phyloP scores from a whole-genome alignment of 2,113 vertebrate species.

The Bagarius yarrelli region DNA sequence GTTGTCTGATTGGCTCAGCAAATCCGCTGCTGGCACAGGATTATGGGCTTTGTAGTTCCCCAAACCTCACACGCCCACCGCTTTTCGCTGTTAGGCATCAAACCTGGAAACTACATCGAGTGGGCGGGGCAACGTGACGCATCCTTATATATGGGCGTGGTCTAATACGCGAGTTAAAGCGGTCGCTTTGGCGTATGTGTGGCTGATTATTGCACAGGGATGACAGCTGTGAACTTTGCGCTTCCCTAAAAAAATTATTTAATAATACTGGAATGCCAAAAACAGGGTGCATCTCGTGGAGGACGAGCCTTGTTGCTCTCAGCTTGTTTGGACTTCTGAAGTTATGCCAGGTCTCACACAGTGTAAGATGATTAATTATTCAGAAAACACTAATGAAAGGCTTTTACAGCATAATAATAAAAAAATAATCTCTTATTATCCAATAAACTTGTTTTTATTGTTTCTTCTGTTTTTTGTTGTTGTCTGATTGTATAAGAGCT shows the following conservation, averaged over 20 bases:
- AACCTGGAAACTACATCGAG: neutral
- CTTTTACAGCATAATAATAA: neutral
- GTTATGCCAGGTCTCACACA: constrained; percentile 59
- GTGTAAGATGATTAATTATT: neutral
- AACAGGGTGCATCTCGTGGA: constrained; percentile 19
- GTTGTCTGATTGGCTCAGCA: constrained; percentile 62
- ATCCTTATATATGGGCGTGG: constrained; percentile 43
- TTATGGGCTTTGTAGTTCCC: constrained; percentile 61
- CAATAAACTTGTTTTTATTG: neutral
- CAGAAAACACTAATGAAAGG: too few species aligned
- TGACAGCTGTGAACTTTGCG: constrained; percentile 9
- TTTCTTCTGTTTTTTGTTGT: neutral
- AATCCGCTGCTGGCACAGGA: neutral
- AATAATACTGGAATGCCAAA: constrained; percentile 45
- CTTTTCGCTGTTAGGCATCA: too few species aligned
- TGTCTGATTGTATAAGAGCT: neutral
- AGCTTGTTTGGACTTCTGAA: constrained; percentile 52
- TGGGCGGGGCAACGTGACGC: constrained; percentile 29
- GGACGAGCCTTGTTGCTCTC: constrained; percentile 43
- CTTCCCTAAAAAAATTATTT: neutral
- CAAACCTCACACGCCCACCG: rapidly evolving
- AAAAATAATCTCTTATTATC: neutral
- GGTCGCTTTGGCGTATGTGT: neutral
- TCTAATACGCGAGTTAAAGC: constrained; percentile 32
- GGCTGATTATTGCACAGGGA: neutral